Base-by-base conservation (phyloP, 1,140 invertebrate species). In the Trichoplusia ni region DNA sequence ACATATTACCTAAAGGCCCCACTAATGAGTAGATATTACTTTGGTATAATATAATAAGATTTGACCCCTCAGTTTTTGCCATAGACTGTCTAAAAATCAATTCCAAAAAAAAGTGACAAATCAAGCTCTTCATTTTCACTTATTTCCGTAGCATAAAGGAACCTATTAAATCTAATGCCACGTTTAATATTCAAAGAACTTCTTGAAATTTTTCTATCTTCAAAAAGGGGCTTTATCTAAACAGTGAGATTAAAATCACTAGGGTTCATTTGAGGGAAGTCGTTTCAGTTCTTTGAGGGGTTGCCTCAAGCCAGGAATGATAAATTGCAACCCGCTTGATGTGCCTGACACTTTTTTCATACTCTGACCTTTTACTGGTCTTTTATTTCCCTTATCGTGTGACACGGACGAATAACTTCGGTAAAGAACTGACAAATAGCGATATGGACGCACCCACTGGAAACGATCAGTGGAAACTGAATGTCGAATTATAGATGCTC, bases 201-300 rank as follows among this genome's bases (percentile, higher is more conserved):
- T 46, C 56, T 68, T 62, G 27, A 67, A 64, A 71, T 54, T 69
- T 75, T 72, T 72, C 64, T 67, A 63, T 33, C 8, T 2, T 64
- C 53, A 63, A 71, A 75, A 69, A 66, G 37, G 42, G 65, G 68
- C 65, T 81, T 69, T 73, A 70, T 74, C 68, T 71, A 77, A 77
- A 73, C 71, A 78, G 62, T 69, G 47, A 79, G 74, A 79, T 81
- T 79, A 81, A 77, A 81, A 71, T 70, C 71, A 63, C 60, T 68
- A 64, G 56, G 63, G 69, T 61, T 68, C 46, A 66, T 75, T 74
- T 76, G 64, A 71, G 69, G 33, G 63, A 64, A 19, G 59, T 68
- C 67, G 59, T 75, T 68, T 71, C 56, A 71, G 63, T 58, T 37
- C 69, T 79, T 73, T 79, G 71, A 79, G 65, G 70, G 65, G 58